phyloP scores from a whole-genome alignment of 2,113 vertebrate species.

The Pithys albifrons region DNA sequence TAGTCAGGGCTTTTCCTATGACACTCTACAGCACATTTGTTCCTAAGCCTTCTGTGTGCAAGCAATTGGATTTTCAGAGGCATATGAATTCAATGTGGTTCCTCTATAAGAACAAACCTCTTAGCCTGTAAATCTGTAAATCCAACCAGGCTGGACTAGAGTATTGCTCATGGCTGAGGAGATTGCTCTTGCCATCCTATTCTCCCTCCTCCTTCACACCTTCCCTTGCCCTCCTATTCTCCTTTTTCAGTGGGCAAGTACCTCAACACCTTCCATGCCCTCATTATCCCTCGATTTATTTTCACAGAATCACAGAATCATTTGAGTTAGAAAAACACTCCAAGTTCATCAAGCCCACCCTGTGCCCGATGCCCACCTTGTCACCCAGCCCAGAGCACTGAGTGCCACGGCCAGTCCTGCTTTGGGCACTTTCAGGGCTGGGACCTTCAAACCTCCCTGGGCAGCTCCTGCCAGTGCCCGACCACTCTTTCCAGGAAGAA shows the following conservation, averaged over 20 bases:
- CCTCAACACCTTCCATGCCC: neutral
- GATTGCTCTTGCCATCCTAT: neutral
- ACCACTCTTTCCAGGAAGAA: neutral
- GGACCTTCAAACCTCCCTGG: neutral
- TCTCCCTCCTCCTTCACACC: neutral
- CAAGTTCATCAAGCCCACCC: rapidly evolving
- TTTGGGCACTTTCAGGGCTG: neutral
- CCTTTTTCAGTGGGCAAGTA: neutral
- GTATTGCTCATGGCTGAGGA: neutral
- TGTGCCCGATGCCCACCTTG: rapidly evolving
- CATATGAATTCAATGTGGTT: neutral
- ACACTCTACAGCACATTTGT: neutral
- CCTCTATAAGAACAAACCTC: neutral
- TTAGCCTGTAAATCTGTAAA: neutral
- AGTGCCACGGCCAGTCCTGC: neutral
- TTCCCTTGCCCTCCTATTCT: neutral
- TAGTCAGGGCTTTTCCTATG: neutral
- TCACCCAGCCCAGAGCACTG: neutral
- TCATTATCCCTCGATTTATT: neutral
- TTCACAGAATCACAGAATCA: neutral
- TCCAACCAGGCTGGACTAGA: neutral
- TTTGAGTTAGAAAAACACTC: neutral
- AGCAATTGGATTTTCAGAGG: neutral
- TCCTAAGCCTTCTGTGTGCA: neutral
- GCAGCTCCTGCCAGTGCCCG: neutral